Evolutionary conservation across 2,113 vertebrate species (phyloP), one percentile per base, ranked within the genome.

Genomic region (Ciconia boyciana): DNA sequence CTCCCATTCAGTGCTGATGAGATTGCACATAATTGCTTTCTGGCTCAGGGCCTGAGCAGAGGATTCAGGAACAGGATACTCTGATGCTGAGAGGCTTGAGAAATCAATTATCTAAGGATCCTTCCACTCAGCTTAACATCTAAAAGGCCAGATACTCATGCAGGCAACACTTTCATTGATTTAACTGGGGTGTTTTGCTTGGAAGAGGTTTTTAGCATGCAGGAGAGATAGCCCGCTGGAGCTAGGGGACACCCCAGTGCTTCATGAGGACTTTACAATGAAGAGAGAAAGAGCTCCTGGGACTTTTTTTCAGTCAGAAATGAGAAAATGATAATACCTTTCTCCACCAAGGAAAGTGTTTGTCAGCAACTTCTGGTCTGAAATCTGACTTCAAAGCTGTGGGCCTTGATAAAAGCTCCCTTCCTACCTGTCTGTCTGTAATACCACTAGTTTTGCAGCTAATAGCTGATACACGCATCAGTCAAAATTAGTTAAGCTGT

Each of bases 11-110:
- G 19, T 7, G 6, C 89, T 87, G 89, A 94, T 96, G 96, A 97
- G 65, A 92, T 87, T 91, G 87, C 57, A 85, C 49, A 29, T 94
- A 96, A 96, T 96, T 95, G 89, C 39, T 16, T 83, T 89, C 74
- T 95, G 95, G 89, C 76, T 89, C 46, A 39, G 43, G 32, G 36
- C 36, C 41, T 87, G 81, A 82, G 61, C 69, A 85, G 52, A 85
- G 74, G 46, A 68, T 61, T 95, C 80, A 85, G 89, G 77, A 90
- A 87, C 77, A 97, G 90, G 95, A 94, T 82, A 75, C 31, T 92
- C 46, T 2, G 24, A 32, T 39, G 89, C 36, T 82, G 77, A 96
- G 91, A 91, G 83, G 86, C 62, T 91, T 89, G 66, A 87, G 44
- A 85, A 97, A 92, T 96, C 92, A 94, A 19, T 87, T 89, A 79